Conservation (phyloP, 64 coral and sea anemone species). For the Hydrozoanthus tunicans region DNA sequence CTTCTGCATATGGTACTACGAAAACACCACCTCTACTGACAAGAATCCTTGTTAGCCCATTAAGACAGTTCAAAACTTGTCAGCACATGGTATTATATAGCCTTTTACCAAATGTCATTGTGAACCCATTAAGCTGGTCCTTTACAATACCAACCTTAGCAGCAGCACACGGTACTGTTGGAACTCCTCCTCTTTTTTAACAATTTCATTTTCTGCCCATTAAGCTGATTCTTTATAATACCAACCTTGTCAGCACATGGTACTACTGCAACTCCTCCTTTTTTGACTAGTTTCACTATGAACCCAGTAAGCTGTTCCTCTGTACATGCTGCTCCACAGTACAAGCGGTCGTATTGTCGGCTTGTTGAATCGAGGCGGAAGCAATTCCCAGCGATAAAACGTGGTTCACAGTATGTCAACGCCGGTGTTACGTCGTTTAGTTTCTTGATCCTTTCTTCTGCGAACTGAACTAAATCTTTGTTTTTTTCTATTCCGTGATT, state of each 20-base stretch:
- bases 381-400: slow-evolving; percentile 29
- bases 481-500: slow-evolving; percentile 11
- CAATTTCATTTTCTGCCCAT: no score
- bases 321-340: slow-evolving; percentile 23
- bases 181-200: no score
- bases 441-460: background rate
- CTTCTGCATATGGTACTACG: no score
- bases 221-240: background rate
- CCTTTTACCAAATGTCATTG: no score
- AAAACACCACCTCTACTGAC: no score
- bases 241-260: slow-evolving; percentile 34
- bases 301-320: slow-evolving; percentile 23
- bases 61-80: background rate
- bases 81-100: no score
- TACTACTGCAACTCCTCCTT: slow-evolving; percentile 22
- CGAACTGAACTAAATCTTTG: slow-evolving; percentile 4
- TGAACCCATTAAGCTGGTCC: no score
- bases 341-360: slow-evolving; percentile 14
- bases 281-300: background rate
- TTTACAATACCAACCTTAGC: no score
- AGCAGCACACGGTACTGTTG: no score
- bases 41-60: no score
- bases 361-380: slow-evolving; percentile 19
- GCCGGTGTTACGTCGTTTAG: background rate
- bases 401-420: background rate